These are phyloP conservation scores for Spongia lamella DNA, from an alignment of 37 sponge, comb jelly and placozoan genomes.

Conservation along the genomic window DNA sequence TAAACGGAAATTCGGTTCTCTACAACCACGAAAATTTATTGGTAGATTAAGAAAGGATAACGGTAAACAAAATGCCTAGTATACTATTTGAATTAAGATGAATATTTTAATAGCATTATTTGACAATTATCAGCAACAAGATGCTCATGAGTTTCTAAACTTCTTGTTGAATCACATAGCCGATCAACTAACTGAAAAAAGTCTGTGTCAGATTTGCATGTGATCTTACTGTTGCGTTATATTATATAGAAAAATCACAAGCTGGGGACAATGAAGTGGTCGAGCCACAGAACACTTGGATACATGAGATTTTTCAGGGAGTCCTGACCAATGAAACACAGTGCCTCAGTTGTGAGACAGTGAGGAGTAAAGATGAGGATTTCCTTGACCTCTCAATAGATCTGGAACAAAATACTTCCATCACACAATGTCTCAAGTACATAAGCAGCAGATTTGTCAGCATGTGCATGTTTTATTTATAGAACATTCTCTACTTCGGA, in stretches of 20 bases:
- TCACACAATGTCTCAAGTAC: constrained; percentile 89
- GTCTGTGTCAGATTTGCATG: too few species aligned
- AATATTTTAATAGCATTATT: constrained; percentile 58
- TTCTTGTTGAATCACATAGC: constrained; percentile 93
- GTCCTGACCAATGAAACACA: constrained; percentile 91
- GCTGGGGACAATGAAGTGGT: constrained; percentile 21
- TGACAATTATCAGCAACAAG: constrained; percentile 94
- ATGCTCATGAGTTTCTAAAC: constrained; percentile 99
- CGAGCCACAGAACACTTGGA: constrained; percentile 62
- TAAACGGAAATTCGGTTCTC: constrained; percentile 52
- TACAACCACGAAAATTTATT: constrained; percentile 59
- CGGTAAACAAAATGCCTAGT: constrained; percentile 40
- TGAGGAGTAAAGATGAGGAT: constrained; percentile 89
- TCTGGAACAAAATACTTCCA: constrained; percentile 93
- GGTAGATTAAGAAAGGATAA: constrained; percentile 80
- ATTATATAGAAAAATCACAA: not conserved
- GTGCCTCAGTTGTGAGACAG: constrained; percentile 95
- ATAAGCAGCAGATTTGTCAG: not conserved
- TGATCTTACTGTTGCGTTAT: too few species aligned
- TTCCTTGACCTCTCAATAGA: constrained; percentile 97
- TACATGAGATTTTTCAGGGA: constrained; percentile 90
- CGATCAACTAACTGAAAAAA: constrained; percentile 67
- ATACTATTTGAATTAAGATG: not conserved
- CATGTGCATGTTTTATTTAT: too few species aligned
- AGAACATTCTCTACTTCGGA: constrained; percentile 86